Percentiles rank a stretch among this genome's conserved stretches.
These are phyloP conservation scores for Pseudachorutes palmiensis DNA, from an alignment of 1,140 invertebrate species.

Conservation along the genomic window DNA sequence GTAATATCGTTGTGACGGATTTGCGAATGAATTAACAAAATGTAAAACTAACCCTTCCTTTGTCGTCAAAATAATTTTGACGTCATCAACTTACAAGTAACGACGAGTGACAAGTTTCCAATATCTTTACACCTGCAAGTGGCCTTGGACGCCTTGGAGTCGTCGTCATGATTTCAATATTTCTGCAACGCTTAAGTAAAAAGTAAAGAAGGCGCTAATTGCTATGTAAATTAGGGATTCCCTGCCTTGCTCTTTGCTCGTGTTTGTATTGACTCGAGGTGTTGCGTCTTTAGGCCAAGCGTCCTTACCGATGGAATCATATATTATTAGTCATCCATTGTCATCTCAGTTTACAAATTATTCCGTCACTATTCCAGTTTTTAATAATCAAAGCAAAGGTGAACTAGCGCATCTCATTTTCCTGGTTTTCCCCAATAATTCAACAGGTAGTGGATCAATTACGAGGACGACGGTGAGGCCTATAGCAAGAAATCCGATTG, in stretches of 20 bases:
- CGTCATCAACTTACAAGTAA: no score
- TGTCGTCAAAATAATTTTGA: no score
- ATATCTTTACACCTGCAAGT: not conserved
- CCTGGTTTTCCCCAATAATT: not conserved
- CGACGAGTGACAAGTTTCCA: no score
- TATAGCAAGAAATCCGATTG: no score
- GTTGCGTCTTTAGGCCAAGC: not conserved
- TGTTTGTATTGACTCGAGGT: not conserved
- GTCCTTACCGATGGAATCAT: not conserved
- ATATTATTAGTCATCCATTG: not conserved
- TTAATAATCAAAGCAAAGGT: not conserved
- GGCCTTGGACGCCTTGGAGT: not conserved
- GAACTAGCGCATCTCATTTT: not conserved
- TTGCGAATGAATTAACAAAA: no score
- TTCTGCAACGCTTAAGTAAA: not conserved
- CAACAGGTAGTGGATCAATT: not conserved
- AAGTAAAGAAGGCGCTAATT: not conserved
- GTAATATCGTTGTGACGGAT: no score
- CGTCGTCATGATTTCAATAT: not conserved
- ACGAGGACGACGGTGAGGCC: not conserved
- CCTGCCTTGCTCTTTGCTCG: not conserved
- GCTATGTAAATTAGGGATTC: not conserved
- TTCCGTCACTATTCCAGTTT: no score
- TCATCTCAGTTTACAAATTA: not conserved
- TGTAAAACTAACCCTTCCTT: no score